Evolutionary conservation across 2,888 invertebrate species (phyloP).

Genomic region (Koerneria pararmatus): DNA sequence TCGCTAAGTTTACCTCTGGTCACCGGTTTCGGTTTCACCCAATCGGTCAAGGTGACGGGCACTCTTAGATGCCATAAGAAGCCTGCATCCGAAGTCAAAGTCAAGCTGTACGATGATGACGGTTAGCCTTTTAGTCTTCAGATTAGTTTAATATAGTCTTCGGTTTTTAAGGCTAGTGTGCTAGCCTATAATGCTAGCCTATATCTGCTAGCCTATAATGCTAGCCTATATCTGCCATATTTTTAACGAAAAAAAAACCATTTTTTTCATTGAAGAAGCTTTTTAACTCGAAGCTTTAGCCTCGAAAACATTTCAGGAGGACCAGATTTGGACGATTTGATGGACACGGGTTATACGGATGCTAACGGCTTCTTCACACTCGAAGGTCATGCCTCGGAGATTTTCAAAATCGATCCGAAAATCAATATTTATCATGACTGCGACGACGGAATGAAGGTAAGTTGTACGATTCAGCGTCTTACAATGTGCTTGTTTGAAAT

Average conservation of each 20-base stretch:
- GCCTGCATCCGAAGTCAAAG: conserved; percentile 8
- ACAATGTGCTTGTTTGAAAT: too few species aligned
- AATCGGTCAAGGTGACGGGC: conserved; percentile 7
- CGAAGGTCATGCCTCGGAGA: neutral
- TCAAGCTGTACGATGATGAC: conserved; percentile 23
- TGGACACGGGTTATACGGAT: conserved; percentile 15
- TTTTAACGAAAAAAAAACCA: too few species aligned
- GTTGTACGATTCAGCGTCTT: too few species aligned
- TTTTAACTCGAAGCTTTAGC: neutral
- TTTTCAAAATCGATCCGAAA: conserved; percentile 21
- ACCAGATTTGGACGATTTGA: conserved; percentile 21
- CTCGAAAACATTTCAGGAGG: conserved; percentile 4
- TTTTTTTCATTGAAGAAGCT: neutral
- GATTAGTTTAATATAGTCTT: too few species aligned
- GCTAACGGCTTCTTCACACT: conserved; percentile 13
- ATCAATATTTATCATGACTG: conserved; percentile 26
- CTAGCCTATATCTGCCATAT: too few species aligned
- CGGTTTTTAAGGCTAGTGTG: too few species aligned
- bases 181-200: too few species aligned
- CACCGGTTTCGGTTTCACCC: conserved; percentile 17
- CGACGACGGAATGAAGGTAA: conserved; percentile 23
- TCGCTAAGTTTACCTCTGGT: too few species aligned
- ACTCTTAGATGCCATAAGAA: conserved; percentile 15
- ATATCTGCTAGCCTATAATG: too few species aligned
- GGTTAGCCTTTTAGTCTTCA: too few species aligned